Conservation (phyloP, 1,140 invertebrate genomes). For the Drosophila watanabei region DNA sequence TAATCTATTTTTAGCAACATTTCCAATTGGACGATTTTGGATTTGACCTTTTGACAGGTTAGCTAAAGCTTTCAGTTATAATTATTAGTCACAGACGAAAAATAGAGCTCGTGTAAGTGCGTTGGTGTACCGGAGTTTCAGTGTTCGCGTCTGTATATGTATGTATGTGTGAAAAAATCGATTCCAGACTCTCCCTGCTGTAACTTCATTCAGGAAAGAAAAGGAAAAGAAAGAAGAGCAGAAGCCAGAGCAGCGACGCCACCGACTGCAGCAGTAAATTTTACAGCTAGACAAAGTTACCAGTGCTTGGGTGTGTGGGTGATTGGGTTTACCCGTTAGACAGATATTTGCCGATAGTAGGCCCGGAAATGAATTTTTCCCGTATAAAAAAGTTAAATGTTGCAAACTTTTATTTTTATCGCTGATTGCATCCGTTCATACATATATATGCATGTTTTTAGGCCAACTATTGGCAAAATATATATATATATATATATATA, state of each 20-base stretch:
- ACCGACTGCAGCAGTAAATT: slow-evolving; percentile 58
- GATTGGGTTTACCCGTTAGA: slow-evolving; percentile 22
- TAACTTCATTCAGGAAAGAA: slow-evolving; percentile 74
- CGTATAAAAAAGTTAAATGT: slow-evolving; percentile 63
- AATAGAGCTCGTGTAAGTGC: slow-evolving; percentile 21
- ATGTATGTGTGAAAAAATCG: slow-evolving; percentile 68
- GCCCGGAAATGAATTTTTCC: slow-evolving; percentile 72
- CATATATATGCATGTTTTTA: slow-evolving; percentile 26
- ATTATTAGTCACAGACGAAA: slow-evolving; percentile 52
- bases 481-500: slow-evolving; percentile 48
- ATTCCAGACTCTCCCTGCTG: slow-evolving; percentile 80
- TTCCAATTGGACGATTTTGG: slow-evolving; percentile 66
- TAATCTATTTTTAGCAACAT: slow-evolving; percentile 70
- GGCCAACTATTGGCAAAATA: slow-evolving; percentile 38
- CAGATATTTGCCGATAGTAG: slow-evolving; percentile 52
- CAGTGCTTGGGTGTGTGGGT: slow-evolving; percentile 27
- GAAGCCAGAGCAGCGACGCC: slow-evolving; percentile 41
- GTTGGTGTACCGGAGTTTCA: slow-evolving; percentile 27
- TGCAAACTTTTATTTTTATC: slow-evolving; percentile 62
- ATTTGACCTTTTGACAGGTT: slow-evolving; percentile 67
- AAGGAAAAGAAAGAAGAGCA: slow-evolving; percentile 21
- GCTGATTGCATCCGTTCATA: slow-evolving; percentile 41
- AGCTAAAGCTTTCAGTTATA: slow-evolving; percentile 61
- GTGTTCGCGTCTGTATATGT: slow-evolving; percentile 49
- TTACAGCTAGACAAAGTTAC: slow-evolving; percentile 74